These are phyloP conservation scores for Holothuria scabra DNA, from an alignment of 53 echinoderm and acorn worm genomes.

Conservation along the genomic window DNA sequence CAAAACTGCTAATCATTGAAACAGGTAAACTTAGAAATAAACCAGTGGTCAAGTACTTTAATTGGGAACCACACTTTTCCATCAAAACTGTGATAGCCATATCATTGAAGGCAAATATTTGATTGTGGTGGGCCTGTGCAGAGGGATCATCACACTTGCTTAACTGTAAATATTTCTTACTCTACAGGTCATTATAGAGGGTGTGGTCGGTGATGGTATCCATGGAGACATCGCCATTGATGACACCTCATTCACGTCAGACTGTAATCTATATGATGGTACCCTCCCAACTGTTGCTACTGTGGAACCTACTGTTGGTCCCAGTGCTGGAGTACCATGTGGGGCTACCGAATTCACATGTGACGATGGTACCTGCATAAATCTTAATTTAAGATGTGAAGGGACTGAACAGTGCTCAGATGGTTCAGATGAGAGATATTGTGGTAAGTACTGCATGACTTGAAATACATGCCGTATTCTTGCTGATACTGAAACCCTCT, in stretches of 20 bases:
- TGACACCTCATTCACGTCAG: slow-evolving; percentile 74
- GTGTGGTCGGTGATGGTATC: slow-evolving; percentile 66
- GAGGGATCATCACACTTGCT: too few species aligned
- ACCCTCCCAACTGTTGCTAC: slow-evolving; percentile 64
- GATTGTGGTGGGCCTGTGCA: too few species aligned
- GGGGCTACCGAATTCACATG: slow-evolving; percentile 59
- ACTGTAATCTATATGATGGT: slow-evolving; percentile 41
- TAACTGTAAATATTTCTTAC: neutral
- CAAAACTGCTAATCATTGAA: too few species aligned
- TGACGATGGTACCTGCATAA: slow-evolving; percentile 57
- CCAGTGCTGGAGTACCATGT: slow-evolving; percentile 50
- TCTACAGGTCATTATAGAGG: slow-evolving; percentile 85
- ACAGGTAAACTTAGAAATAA: too few species aligned
- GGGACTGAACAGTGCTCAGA: slow-evolving; percentile 61
- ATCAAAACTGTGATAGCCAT: too few species aligned
- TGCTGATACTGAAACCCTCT: too few species aligned
- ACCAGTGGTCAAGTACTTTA: too few species aligned
- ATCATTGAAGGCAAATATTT: too few species aligned
- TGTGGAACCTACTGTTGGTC: slow-evolving; percentile 32
- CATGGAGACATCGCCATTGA: slow-evolving; percentile 84
- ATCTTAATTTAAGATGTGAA: slow-evolving; percentile 56
- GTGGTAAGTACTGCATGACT: slow-evolving; percentile 68
- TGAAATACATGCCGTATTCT: too few species aligned
- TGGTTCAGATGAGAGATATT: slow-evolving; percentile 67
- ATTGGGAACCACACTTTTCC: too few species aligned